Percentiles rank a stretch among this genome's conserved stretches.
These are phyloP conservation scores for Laterallus jamaicensis DNA, from an alignment of 2,113 vertebrate genomes.

Conservation along the genomic window DNA sequence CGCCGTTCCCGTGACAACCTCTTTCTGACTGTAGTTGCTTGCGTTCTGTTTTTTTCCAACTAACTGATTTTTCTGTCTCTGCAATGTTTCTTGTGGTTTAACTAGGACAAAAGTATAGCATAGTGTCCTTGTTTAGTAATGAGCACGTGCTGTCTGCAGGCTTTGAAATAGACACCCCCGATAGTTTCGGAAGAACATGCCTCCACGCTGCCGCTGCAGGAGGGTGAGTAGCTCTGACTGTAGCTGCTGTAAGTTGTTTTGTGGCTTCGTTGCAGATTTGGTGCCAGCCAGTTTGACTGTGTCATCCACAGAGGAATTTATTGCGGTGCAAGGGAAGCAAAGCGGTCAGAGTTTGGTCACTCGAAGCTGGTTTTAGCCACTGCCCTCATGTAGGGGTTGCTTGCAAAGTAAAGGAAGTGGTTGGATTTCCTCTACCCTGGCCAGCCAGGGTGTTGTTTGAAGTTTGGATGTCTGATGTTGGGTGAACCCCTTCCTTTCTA, in stretches of 20 bases:
- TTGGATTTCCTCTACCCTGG: background rate
- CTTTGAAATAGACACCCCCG: constrained; percentile 97
- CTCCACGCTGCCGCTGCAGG: constrained; percentile 96
- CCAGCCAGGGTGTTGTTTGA: background rate
- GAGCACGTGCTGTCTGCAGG: constrained; percentile 96
- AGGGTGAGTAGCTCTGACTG: constrained; percentile 82
- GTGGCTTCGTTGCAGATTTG: background rate
- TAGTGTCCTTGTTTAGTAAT: constrained; percentile 93
- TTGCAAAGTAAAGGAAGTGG: background rate
- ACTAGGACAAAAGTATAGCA: constrained; percentile 93
- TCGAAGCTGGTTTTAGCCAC: background rate
- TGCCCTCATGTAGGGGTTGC: background rate
- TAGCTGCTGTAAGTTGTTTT: background rate
- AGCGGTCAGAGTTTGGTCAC: background rate
- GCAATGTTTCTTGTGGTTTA: constrained; percentile 81
- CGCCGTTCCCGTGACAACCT: constrained; percentile 70
- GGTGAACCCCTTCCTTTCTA: background rate
- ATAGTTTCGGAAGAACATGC: constrained; percentile 94
- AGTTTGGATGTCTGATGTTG: background rate
- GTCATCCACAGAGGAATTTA: background rate
- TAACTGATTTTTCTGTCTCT: constrained; percentile 84
- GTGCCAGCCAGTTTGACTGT: background rate
- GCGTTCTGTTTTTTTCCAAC: constrained; percentile 70
- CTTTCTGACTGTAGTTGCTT: constrained; percentile 76
- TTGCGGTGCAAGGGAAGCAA: background rate